Evolutionary conservation across 2,888 invertebrate species (phyloP).

Genomic region (Saturnia japonica): DNA sequence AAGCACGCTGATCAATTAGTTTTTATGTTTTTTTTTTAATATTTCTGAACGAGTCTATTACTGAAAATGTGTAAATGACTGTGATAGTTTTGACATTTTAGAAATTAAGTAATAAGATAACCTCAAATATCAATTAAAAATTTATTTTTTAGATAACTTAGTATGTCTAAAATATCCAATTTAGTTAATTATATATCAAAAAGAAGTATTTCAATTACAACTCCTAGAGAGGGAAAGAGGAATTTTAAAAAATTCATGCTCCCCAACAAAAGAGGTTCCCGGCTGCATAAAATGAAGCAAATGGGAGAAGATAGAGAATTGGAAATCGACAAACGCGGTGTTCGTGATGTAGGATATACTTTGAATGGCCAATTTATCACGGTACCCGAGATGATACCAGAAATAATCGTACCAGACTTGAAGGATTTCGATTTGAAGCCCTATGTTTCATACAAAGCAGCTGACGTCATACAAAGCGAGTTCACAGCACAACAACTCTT

Average conservation of each 20-base stretch:
- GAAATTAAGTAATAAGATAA: too few relatives aligned
- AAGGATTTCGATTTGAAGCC: slow-evolving; percentile 92
- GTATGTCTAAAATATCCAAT: slow-evolving; percentile 64
- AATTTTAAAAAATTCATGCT: slow-evolving; percentile 92
- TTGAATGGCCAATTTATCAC: slow-evolving; percentile 80
- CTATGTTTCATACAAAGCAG: slow-evolving; percentile 94
- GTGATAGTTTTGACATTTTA: slow-evolving; percentile 19
- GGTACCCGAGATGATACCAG: slow-evolving; percentile 95
- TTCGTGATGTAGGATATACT: slow-evolving; percentile 83
- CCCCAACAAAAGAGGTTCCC: slow-evolving; percentile 88
- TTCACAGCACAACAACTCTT: slow-evolving; percentile 93
- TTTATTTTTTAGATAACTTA: slow-evolving; percentile 23
- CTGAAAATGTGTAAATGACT: background rate
- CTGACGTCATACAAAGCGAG: slow-evolving; percentile 88
- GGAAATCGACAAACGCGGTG: slow-evolving; percentile 87
- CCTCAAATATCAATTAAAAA: slow-evolving; percentile 29
- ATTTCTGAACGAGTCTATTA: slow-evolving; percentile 11
- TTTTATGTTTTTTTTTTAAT: too few relatives aligned
- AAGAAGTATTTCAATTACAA: slow-evolving; percentile 63
- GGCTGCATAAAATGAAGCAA: slow-evolving; percentile 84
- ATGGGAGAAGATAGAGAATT: slow-evolving; percentile 83
- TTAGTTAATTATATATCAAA: slow-evolving; percentile 61
- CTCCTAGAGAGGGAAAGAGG: slow-evolving; percentile 84
- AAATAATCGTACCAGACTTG: slow-evolving; percentile 95
- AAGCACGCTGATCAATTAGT: too few relatives aligned